Percentiles rank a stretch among this genome's conserved stretches.
These are phyloP conservation scores for Oncorhynchus nerka DNA, from an alignment of 2,113 vertebrate genomes.

Conservation along the genomic window DNA sequence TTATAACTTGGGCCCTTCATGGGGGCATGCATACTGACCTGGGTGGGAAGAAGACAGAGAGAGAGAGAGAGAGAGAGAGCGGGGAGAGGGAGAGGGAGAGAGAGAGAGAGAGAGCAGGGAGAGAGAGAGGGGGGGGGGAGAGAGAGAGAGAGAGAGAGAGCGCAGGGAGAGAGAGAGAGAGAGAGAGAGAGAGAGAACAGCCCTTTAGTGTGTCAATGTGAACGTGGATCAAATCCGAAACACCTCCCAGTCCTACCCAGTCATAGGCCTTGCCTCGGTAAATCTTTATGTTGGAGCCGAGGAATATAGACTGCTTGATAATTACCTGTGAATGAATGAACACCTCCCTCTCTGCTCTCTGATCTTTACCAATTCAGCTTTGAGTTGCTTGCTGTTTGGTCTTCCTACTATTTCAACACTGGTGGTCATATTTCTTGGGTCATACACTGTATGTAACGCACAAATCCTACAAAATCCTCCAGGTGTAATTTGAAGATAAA, in stretches of 20 bases:
- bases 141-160: slow-evolving; percentile 28
- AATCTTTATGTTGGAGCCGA: slow-evolving; percentile 64
- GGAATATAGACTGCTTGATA: slow-evolving; percentile 24
- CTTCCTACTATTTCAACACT: no score
- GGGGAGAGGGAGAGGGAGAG: no score
- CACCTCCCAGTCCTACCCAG: slow-evolving; percentile 23
- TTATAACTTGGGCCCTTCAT: slow-evolving; percentile 52
- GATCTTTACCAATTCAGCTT: not conserved
- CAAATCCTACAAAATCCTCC: not conserved
- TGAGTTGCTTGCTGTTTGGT: no score
- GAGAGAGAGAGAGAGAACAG: slow-evolving; percentile 16
- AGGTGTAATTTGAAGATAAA: not conserved
- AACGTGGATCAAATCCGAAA: slow-evolving; percentile 15
- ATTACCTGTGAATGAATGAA: slow-evolving; percentile 52
- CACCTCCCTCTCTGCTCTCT: slow-evolving; percentile 27
- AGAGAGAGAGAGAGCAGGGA: no score
- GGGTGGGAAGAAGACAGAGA: slow-evolving; percentile 4
- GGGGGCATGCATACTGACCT: slow-evolving; percentile 46
- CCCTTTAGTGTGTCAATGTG: slow-evolving; percentile 40
- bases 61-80: no score
- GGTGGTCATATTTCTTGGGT: slow-evolving; percentile 6
- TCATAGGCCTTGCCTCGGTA: slow-evolving; percentile 46
- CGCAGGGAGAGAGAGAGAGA: not conserved
- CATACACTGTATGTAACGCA: not conserved
- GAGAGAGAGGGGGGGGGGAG: not conserved